Percentiles rank a stretch among this genome's conserved stretches.
Conservation (phyloP, 2,113 vertebrate species). For the Ploceus nigricollis region DNA sequence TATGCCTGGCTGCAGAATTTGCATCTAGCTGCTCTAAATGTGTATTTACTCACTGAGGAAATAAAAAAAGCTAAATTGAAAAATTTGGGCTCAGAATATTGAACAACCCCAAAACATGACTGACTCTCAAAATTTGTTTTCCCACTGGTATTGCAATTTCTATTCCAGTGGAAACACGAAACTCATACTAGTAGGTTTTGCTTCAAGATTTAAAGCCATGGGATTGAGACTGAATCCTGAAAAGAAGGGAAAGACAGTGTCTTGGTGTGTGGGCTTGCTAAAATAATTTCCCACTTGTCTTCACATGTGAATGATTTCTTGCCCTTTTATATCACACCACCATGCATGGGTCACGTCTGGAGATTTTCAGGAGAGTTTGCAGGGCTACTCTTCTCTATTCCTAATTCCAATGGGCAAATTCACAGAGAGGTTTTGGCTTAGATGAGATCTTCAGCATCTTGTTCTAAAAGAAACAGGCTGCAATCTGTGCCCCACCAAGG, state of each 20-base stretch:
- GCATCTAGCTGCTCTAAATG: slow-evolving; percentile 25
- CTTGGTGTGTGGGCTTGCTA: background rate
- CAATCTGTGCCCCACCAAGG: background rate
- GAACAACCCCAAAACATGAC: background rate
- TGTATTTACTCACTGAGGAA: slow-evolving; percentile 41
- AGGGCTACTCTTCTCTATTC: background rate
- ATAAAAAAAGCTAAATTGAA: slow-evolving; percentile 5
- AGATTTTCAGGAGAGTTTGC: background rate
- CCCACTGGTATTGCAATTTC: background rate
- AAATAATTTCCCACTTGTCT: background rate
- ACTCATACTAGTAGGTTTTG: slow-evolving; percentile 4
- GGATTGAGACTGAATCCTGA: slow-evolving; percentile 2
- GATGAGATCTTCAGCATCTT: background rate
- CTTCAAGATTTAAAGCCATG: background rate
- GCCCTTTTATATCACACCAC: background rate
- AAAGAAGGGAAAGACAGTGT: background rate
- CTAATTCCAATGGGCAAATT: background rate
- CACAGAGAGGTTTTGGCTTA: background rate
- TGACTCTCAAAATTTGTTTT: background rate
- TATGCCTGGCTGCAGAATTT: slow-evolving; percentile 47
- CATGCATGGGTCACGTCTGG: background rate
- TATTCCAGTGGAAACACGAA: background rate
- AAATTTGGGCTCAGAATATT: background rate
- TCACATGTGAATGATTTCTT: slow-evolving; percentile 11
- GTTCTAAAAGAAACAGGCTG: background rate